Conservation (phyloP, 2,113 vertebrate species). For the Anarhynchus alexandrinus region DNA sequence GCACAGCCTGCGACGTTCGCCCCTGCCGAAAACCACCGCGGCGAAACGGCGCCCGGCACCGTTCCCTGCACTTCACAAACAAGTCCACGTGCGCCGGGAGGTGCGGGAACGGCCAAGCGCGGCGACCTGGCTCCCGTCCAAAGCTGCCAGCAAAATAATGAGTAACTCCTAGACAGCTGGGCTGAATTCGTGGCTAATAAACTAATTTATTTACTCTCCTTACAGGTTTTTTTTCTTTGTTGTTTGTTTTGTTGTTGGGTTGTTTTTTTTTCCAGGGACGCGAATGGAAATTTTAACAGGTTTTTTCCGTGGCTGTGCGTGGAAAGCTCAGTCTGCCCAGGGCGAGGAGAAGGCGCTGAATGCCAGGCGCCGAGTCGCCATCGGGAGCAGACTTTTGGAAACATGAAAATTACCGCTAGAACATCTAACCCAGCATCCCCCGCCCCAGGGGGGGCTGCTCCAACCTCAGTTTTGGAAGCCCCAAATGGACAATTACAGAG, state of each 20-base stretch:
- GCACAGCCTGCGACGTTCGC: not conserved
- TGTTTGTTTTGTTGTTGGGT: not conserved
- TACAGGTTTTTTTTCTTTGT: not conserved
- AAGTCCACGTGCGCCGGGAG: not conserved
- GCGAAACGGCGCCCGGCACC: fast-evolving
- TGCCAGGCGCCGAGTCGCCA: not conserved
- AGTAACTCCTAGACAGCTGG: slow-evolving; percentile 1
- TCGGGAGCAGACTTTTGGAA: not conserved
- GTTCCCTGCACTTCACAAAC: not conserved
- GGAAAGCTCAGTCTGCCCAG: not conserved
- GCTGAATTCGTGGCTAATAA: not conserved
- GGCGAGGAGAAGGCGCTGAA: not conserved
- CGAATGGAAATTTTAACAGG: not conserved
- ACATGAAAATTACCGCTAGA: not conserved
- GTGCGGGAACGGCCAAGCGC: not conserved
- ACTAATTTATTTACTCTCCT: not conserved
- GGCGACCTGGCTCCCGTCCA: not conserved
- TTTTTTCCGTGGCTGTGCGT: not conserved
- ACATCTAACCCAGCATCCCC: not conserved
- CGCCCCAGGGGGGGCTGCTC: not conserved
- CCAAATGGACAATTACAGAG: not conserved
- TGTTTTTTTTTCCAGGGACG: not conserved
- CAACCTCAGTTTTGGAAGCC: not conserved
- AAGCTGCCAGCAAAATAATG: not conserved
- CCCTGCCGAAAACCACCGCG: fast-evolving